Evolutionary conservation across 2,797 vertebrate genomes (phyloP), one percentile per base, ranked within the genome.

Genomic region (Lepus townsendii): DNA sequence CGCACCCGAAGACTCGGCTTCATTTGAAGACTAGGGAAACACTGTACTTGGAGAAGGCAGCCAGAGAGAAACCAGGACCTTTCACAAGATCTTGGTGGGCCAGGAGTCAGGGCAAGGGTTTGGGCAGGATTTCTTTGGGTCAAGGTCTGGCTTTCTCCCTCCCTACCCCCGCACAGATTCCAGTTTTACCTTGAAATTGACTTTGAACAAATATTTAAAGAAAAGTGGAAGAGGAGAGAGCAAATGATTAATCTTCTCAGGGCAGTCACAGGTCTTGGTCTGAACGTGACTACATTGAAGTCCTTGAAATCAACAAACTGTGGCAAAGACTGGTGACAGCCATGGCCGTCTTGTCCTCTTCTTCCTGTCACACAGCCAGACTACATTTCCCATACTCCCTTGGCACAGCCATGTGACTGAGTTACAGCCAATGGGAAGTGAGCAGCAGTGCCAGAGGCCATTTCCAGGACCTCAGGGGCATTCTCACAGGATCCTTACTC

Each of bases 121-220:
- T 86, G 38, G 24, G 10, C 26, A 66, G 54, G 62, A 38, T 68
- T 90, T 57, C 24, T 62, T 73, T 7, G 69, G 77, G 80, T n/a
- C 63, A 35, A 57, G 50, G 32, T 26, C 8, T 13, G 65, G 57
- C 38, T 88, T 13, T 83, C n/a, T 93, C 47, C 24, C 17, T 80
- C 19, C 13, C 20, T 65, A 19, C 19, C 4, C 12, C 6, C 17
- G 17, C 6, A 35, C 5, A 77, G 27, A 72, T 63, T 11, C 82
- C 5, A 20, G 47, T 54, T 57, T 75, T 69, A 35, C 63, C 60
- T 90, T 30, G 90, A 87, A 87, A 83, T 88, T 69, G 78, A 35
- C 66, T 85, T 60, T 71, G 63, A 80, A 73, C 38, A 93, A 87
- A 91, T 38, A 91, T 75, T 91, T 89, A 52, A 83, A 89, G 27